Conservation (phyloP, 1,140 invertebrate species). For the Neodiprion virginianus region DNA sequence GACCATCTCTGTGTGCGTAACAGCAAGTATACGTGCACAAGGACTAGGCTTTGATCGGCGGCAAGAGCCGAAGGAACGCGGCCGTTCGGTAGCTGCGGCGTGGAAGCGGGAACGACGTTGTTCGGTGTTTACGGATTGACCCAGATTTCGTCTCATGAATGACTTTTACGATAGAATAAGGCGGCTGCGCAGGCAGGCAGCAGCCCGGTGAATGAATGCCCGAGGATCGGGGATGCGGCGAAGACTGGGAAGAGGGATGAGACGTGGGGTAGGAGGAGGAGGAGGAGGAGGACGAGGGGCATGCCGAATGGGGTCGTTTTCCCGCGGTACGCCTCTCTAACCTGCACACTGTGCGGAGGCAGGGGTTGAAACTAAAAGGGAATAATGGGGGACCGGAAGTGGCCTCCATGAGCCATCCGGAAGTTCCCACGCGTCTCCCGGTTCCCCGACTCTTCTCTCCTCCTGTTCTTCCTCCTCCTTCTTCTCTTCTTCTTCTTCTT, state of each 20-base stretch:
- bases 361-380: conserved; percentile 3
- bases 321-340: neutral
- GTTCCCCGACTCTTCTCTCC: neutral
- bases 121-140: conserved; percentile 26
- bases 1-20: too few relatives aligned
- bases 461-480: too few relatives aligned
- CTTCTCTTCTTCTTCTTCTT: too few relatives aligned
- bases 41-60: too few relatives aligned
- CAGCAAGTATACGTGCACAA: too few relatives aligned
- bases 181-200: conserved; percentile 18
- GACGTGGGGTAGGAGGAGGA: neutral
- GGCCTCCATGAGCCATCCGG: neutral
- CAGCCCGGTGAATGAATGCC: conserved; percentile 35
- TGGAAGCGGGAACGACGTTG: too few relatives aligned
- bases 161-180: conserved; percentile 35
- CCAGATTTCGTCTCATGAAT: conserved; percentile 39
- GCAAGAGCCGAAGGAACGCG: too few relatives aligned
- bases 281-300: neutral
- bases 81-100: too few relatives aligned
- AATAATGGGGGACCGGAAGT: conserved; percentile 3
- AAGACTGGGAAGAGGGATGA: conserved; percentile 11
- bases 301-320: neutral
- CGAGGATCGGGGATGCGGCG: conserved; percentile 23
- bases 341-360: conserved; percentile 12
- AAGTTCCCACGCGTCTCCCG: conserved; percentile 6